Evolutionary conservation across 2,888 invertebrate species (phyloP), one percentile per base, ranked within the genome.

Genomic region (Tipula unca): DNA sequence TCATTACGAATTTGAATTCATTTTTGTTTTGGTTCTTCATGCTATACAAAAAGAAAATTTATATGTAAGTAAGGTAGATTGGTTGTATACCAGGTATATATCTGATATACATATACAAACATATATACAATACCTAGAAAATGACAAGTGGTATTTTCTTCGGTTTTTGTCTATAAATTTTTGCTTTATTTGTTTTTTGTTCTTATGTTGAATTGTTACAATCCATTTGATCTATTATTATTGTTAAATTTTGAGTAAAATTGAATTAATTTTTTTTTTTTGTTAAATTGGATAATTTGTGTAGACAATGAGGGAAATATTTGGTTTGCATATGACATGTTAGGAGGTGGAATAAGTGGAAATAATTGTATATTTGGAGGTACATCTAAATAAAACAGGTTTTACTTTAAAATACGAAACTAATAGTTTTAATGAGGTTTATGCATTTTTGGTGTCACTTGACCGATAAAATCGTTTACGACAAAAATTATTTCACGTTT

Each of bases 61-160:
- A 25, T 69, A 8, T 17, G 48, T 6, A 17, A 5, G 48, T 25
- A 20, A 25, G 69, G 69, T 48, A 42, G 14, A n/a, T 42, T n/a
- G 42, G n/a, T 42, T 20, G 17, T 25, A 25, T 69, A 8, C 3
- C 5, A 13, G 17, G 20, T 69, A n/a, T 25, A 6, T 25, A 25
- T 69, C 69, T 10, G 25, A 10, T 69, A 25, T 13, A 69, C 69
- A 69, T 17, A 17, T 69, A 69, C 69, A 69, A 25, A 25, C 20
- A 69, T 2, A 10, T 10, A 25, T 14, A 69, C 69, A 69, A 69
- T 69, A 69, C 25, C 14, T 10, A 69, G 20, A 69, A 69, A 69
- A 69, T 69, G 69, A 69, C 69, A 69, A 69, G 69, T 69, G 69
- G 69, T 69, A 25, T 69, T 69, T 69, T 48, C 48, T 48, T 48